Conservation (phyloP, 2,797 vertebrate species). For the Cryptoblepharus egeriae region DNA sequence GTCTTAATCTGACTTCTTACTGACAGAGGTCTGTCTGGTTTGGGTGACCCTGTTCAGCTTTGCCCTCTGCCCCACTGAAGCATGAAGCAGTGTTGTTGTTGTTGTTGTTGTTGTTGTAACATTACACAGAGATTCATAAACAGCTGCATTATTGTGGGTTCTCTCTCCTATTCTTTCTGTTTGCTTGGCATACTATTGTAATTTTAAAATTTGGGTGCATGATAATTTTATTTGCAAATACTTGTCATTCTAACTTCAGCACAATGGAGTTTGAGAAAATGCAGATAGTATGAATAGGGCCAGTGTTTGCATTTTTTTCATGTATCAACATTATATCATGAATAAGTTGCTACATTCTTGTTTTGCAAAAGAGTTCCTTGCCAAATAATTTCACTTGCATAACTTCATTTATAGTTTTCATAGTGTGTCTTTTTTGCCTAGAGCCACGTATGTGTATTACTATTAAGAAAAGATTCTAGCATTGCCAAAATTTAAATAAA, state of each 20-base stretch:
- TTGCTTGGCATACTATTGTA: neutral
- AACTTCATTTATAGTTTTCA: constrained; percentile 5
- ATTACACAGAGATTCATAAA: neutral
- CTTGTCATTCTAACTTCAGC: neutral
- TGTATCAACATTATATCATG: neutral
- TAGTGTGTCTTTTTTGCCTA: neutral
- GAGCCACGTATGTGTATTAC: neutral
- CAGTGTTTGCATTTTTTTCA: neutral
- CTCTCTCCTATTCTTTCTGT: too few relatives aligned
- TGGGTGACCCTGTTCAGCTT: too few relatives aligned
- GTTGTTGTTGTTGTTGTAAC: too few relatives aligned
- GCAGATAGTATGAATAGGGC: constrained; percentile 12
- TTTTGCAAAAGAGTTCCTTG: neutral
- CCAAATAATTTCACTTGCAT: constrained; percentile 14
- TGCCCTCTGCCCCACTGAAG: too few relatives aligned
- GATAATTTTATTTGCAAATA: neutral
- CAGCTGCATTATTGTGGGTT: neutral
- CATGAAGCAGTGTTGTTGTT: too few relatives aligned
- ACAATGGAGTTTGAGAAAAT: neutral
- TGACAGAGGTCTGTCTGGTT: too few relatives aligned
- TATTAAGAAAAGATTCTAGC: neutral
- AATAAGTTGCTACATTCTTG: constrained; percentile 4
- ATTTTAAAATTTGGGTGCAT: neutral
- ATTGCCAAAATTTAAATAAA: neutral
- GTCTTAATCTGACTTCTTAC: too few relatives aligned